Evolutionary conservation across 2,888 invertebrate species (phyloP).

Genomic region (Brenthis ino): DNA sequence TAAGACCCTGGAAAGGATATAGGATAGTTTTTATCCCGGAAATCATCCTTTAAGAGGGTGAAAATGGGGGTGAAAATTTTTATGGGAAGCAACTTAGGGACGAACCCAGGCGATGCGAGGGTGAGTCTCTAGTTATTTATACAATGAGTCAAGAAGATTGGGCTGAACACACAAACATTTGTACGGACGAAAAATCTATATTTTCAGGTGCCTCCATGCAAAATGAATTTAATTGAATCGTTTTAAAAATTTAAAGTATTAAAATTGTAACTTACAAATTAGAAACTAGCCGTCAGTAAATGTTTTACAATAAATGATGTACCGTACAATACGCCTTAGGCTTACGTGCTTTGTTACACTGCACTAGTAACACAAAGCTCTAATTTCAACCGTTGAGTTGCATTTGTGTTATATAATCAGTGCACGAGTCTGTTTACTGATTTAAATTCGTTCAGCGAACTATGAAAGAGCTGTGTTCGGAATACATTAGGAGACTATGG

Average conservation of each 20-base stretch:
- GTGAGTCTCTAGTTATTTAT: no score
- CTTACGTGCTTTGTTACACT: slow-evolving; percentile 5
- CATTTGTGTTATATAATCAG: slow-evolving; percentile 38
- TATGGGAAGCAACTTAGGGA: no score
- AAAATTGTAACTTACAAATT: neutral
- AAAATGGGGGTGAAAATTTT: no score
- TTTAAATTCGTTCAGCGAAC: slow-evolving; percentile 44
- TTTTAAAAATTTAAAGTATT: neutral
- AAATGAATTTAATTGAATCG: no score
- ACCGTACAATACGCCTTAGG: neutral
- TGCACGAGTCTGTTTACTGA: slow-evolving; percentile 41
- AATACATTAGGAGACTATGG: slow-evolving; percentile 35
- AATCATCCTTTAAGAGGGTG: no score
- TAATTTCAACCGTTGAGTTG: slow-evolving; percentile 13
- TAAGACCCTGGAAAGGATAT: no score
- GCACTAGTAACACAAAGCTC: slow-evolving; percentile 4
- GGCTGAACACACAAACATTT: no score
- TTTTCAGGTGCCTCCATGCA: no score
- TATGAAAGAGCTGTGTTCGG: slow-evolving; percentile 40
- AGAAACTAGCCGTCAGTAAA: slow-evolving; percentile 1
- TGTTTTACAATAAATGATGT: slow-evolving; percentile 6
- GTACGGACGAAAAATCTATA: no score
- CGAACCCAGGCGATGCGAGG: no score
- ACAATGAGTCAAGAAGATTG: no score
- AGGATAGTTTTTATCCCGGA: no score